Evolutionary conservation across 2,113 vertebrate species (phyloP), one percentile per base, ranked within the genome.

Genomic region (Picathartes gymnocephalus): DNA sequence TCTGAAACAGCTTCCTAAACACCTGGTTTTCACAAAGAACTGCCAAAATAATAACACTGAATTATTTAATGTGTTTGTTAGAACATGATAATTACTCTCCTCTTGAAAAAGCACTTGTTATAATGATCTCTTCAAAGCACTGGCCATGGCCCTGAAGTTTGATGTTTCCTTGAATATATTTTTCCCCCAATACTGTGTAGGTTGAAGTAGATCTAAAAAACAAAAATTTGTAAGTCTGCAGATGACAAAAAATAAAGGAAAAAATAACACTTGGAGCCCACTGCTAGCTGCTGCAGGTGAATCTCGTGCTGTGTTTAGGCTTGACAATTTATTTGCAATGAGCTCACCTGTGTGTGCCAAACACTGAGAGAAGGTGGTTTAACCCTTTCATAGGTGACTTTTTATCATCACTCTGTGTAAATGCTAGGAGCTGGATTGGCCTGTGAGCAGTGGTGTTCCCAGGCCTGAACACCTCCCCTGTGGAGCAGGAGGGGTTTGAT

Each of bases 221-320:
- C n/a, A n/a, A n/a, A 69, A 17, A 22, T 20, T 50, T 57, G 0
- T n/a, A 61, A 82, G 21, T 23, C 16, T 90, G 37, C 22, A 74
- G 22, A 11, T 61, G 5, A 14, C 21, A 56, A 53, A 68, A 24
- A 44, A 53, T 31, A 69, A 42, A 51, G 8, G 8, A 8, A 47
- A 71, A 64, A 64, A 11, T 35, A 48, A 31, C 13, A 13, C 6
- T 50, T 27, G 5, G 33, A 87, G 27, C 18, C 16, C 8, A 9
- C 58, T 9, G 4, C n/a, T 22, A 53, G 45, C 12, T 18, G 71
- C 53, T 73, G 68, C 80, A 86, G 81, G 51, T 81, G 35, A 24
- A 44, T 39, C 56, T 39, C 0, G 1, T 50, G 17, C 22, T 16
- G n/a, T 1, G 0, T 28, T 54, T 11, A 7, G 6, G 9, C 39